phyloP scores from a whole-genome alignment of 37 sponge, comb jelly and placozoan species.

The Mnemiopsis leidyi region DNA sequence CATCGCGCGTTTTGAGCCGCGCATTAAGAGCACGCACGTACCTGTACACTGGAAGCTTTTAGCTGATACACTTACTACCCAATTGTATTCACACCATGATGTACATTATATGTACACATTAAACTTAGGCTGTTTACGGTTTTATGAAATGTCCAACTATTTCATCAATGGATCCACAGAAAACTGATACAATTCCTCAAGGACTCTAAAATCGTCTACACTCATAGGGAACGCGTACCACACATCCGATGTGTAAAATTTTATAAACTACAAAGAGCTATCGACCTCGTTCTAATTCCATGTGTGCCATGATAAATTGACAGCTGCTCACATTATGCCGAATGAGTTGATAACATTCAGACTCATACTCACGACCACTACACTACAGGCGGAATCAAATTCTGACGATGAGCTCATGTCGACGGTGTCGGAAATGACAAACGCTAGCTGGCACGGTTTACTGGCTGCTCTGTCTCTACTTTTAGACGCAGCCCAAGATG shows the following conservation, averaged over 20 bases:
- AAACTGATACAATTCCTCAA: no score
- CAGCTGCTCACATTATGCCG: no score
- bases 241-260: no score
- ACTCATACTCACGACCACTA: not conserved
- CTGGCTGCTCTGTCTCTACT: conserved; percentile 83
- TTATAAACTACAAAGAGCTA: no score
- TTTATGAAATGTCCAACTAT: not conserved
- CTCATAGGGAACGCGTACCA: no score
- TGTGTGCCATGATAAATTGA: no score
- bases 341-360: no score
- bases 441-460: conserved; percentile 85
- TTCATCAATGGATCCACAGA: not conserved
- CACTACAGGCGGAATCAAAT: conserved; percentile 24
- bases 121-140: not conserved
- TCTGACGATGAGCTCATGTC: not conserved
- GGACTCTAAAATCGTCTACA: no score
- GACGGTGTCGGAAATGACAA: conserved; percentile 69
- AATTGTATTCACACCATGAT: conserved; percentile 23
- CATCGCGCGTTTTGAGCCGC: not conserved
- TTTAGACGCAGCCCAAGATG: conserved; percentile 85
- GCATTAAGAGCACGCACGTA: not conserved
- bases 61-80: not conserved
- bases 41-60: not conserved
- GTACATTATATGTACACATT: not conserved
- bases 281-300: no score